These are phyloP conservation scores for Rallus limicola DNA, from an alignment of 2,113 vertebrate species.

Conservation along the genomic window DNA sequence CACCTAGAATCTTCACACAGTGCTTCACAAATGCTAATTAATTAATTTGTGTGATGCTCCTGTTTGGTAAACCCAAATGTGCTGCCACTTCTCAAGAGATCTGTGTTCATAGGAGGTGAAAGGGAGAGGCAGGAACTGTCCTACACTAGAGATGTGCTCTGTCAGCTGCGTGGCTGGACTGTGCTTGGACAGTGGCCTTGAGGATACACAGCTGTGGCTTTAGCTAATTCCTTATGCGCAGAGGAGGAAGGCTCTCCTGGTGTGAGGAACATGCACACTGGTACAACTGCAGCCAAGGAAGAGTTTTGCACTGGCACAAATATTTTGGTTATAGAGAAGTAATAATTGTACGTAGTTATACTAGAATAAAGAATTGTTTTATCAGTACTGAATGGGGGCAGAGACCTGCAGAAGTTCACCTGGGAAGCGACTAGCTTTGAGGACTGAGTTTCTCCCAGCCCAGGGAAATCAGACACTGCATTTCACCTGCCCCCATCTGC, in stretches of 20 bases:
- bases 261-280: rapidly evolving
- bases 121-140: not conserved
- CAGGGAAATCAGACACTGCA: not conserved
- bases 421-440: not conserved
- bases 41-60: not conserved
- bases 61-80: not conserved
- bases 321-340: not conserved
- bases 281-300: not conserved
- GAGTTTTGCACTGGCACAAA: not conserved
- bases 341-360: not conserved
- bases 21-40: conserved; percentile 43
- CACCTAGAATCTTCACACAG: conserved; percentile 37
- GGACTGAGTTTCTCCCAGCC: not conserved
- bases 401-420: not conserved
- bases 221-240: not conserved
- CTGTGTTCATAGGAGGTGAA: not conserved
- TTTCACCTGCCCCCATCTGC: not conserved
- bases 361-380: not conserved
- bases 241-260: not conserved
- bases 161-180: not conserved
- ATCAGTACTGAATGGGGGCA: not conserved
- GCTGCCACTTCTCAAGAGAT: not conserved
- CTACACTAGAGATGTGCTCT: not conserved
- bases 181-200: not conserved
- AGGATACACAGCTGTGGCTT: not conserved